These are phyloP conservation scores for Calameuta idolon DNA, from an alignment of 2,888 invertebrate genomes.

Conservation along the genomic window DNA sequence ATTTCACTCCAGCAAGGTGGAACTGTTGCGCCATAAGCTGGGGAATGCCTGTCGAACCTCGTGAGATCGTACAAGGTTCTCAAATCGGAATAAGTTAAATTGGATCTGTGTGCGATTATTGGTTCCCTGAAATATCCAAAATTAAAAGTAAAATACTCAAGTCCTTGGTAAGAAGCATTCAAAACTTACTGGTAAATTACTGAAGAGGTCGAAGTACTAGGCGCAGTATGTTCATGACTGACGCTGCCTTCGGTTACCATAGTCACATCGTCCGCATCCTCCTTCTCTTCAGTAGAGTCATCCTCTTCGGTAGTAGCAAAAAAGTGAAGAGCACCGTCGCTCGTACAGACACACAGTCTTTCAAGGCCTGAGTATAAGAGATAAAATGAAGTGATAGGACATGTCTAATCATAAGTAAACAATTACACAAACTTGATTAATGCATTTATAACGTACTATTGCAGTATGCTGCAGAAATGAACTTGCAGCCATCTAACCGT, in stretches of 20 bases:
- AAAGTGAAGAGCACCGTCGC: constrained; percentile 84
- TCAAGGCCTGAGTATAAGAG: constrained; percentile 74
- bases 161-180: background rate
- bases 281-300: constrained; percentile 79
- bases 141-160: background rate
- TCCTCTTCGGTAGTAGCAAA: constrained; percentile 82
- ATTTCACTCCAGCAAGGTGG: constrained; percentile 95
- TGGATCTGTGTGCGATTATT: constrained; percentile 71
- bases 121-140: constrained; percentile 45
- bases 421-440: background rate
- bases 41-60: constrained; percentile 78
- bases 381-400: constrained; percentile 10
- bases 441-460: constrained; percentile 72
- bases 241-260: constrained; percentile 52
- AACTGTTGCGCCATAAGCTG: constrained; percentile 86
- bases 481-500: constrained; percentile 76
- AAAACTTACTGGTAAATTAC: constrained; percentile 49
- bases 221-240: constrained; percentile 44
- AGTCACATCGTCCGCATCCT: constrained; percentile 73
- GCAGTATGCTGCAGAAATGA: constrained; percentile 87
- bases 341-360: constrained; percentile 85
- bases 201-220: constrained; percentile 61
- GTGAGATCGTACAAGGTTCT: constrained; percentile 80
- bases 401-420: background rate
- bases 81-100: constrained; percentile 73